Evolutionary conservation across 2,113 vertebrate species (phyloP).

Genomic region (Odobenus rosmarus): DNA sequence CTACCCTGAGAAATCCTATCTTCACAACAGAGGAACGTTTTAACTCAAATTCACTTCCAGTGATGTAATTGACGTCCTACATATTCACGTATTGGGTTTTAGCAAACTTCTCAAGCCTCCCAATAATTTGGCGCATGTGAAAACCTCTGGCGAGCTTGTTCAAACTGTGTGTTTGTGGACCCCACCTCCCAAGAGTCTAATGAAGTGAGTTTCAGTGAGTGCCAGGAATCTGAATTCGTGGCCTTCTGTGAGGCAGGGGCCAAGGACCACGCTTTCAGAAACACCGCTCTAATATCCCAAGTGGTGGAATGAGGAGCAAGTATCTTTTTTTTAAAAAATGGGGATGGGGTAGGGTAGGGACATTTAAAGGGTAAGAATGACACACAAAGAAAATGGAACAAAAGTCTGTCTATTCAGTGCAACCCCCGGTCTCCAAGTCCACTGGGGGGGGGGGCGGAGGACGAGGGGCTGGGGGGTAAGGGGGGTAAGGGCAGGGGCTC

Average conservation of each 20-base stretch:
- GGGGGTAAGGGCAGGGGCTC: too few relatives aligned
- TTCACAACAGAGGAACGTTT: constrained; percentile 7
- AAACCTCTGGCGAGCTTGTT: not conserved
- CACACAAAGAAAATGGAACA: not conserved
- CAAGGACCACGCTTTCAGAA: not conserved
- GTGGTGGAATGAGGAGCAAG: not conserved
- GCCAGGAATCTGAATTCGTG: not conserved
- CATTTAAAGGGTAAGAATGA: not conserved
- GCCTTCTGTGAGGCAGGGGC: too few relatives aligned
- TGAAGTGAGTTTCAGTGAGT: not conserved
- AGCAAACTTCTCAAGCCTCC: not conserved
- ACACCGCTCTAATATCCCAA: not conserved
- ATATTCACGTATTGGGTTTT: not conserved
- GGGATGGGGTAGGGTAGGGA: not conserved
- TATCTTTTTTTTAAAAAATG: not conserved
- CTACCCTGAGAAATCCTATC: not conserved
- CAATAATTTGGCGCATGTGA: not conserved
- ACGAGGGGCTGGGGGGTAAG: not conserved
- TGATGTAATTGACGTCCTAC: not conserved
- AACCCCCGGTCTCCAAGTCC: not conserved
- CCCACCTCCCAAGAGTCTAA: not conserved
- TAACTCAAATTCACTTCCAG: not conserved
- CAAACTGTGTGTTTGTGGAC: not conserved
- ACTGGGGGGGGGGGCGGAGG: too few relatives aligned
- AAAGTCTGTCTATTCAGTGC: not conserved